These are phyloP conservation scores for Argyrosomus regius DNA, from an alignment of 2,797 vertebrate genomes.

Conservation along the genomic window DNA sequence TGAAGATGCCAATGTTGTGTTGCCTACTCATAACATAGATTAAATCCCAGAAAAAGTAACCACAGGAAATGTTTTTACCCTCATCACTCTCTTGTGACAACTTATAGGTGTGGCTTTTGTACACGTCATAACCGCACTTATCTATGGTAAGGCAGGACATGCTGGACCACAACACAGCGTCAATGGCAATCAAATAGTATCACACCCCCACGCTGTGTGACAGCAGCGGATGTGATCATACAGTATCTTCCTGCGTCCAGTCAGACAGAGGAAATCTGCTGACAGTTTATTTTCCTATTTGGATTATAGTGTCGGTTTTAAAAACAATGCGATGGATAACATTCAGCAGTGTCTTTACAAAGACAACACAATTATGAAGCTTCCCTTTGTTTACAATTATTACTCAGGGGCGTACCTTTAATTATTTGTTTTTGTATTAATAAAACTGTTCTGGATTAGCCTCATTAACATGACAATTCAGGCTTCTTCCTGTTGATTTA, in stretches of 20 bases:
- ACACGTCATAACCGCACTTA: conserved; percentile 53
- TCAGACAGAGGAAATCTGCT: conserved; percentile 68
- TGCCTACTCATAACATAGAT: neutral
- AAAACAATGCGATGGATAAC: conserved; percentile 18
- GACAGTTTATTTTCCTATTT: conserved; percentile 48
- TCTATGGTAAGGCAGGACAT: conserved; percentile 54
- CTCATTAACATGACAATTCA: neutral
- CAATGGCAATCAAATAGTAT: conserved; percentile 76
- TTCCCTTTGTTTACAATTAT: neutral
- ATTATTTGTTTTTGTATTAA: neutral
- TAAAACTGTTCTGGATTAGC: neutral
- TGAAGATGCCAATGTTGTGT: neutral
- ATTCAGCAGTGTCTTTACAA: neutral
- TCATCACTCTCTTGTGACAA: conserved; percentile 7
- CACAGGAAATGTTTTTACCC: conserved; percentile 10
- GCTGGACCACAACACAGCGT: conserved; percentile 44
- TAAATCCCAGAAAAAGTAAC: conserved; percentile 23
- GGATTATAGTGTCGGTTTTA: conserved; percentile 10
- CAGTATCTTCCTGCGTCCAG: conserved; percentile 66
- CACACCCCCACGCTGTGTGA: conserved; percentile 44
- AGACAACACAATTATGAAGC: neutral
- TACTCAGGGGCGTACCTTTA: neutral
- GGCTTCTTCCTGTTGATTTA: neutral
- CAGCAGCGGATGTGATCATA: conserved; percentile 60
- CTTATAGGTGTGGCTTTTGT: conserved; percentile 21